Evolutionary conservation across 2,797 vertebrate species (phyloP), one percentile per base, ranked within the genome.

Genomic region (Galago senegalensis): DNA sequence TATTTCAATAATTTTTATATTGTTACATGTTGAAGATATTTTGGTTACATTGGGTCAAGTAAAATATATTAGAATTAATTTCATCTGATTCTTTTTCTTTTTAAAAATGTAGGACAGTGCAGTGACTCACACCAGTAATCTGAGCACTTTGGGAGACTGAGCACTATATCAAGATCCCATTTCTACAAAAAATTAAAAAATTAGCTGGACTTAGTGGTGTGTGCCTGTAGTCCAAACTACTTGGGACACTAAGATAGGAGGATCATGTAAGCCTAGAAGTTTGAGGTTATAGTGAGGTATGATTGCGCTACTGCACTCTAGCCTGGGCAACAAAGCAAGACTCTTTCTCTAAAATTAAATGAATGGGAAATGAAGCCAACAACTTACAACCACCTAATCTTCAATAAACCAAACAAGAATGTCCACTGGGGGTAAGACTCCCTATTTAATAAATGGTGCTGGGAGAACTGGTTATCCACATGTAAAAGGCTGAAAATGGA

Each of bases 41-140:
- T 92, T 81, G 12, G 17, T 65, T 90, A 67, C 75, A 76, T 13
- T 93, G 65, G 31, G 46, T 93, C 85, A 73, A 70, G 88, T 77
- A 63, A 85, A 95, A 93, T 75, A 34, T 25, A 73, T 65, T 89
- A 46, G 13, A 76, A 82, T 40, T 72, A 61, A 95, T 61, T 75
- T n/a, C 63, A 70, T 65, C 31, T 76, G 67, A 49, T 34, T 37
- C 53, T 93, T 84, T 83, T 72, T 49, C 31, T 58, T 79, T 89
- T 82, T 58, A 43, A 73, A 73, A 27, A 73, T 73, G 23, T 73
- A 27, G 40, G 40, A 7, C 72, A 4, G 13, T 40, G 9, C 23
- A 43, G 72, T 43, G 40, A 25, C 23, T 73, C 72, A 43, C 31
- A 7, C 25, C 40, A 7, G 7, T 43, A 27, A 73, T 43, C 72